Base-by-base conservation (phyloP, 1,140 invertebrate genomes). In the Myzus persicae region DNA sequence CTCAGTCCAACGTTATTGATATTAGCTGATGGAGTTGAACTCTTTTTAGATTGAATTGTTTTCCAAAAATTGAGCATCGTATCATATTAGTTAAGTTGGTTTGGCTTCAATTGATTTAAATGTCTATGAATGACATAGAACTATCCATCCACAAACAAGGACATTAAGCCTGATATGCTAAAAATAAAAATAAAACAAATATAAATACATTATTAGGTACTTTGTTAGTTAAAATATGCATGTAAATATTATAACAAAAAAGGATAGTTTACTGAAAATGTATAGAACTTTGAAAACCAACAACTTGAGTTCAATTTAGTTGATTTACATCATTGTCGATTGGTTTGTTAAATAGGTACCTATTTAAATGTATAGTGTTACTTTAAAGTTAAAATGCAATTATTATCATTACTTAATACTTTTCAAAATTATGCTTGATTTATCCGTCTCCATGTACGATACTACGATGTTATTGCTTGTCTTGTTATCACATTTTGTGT, bases 11-110 rank as follows among this genome's bases (percentile, higher is more conserved):
- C 8, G 6, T 93, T 93, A 85, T 51, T 93, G 36, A 20, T 84
- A 26, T 46, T 46, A 54, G 76, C 1, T 1, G 76, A 91, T 81
- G 81, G 46, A 1, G 81, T 40, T 93, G 91, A 1, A 85, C 36
- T 93, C 38, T 93, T 93, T 51, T 93, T 93, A 51, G 91, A 51
- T 93, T 93, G 91, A 84, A 93, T 93, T 48, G 76, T 93, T 93
- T 93, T 93, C 91, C 91, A 93, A 54, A 93, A 93, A 93, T 93
- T 93, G 81, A 93, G 91, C 91, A 93, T 93, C 91, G 81, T 93
- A 93, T 93, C 91, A 85, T 93, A 93, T 93, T 93, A 93, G 46
- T 85, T 90, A 31, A 67, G 38, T 90, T 90, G 67, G 38, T 90
- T n/a, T 67, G 5, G 89, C 51, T 59, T 67, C 26, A 90, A 90